Conservation (phyloP, 2,888 invertebrate genomes). For the Rotaria socialis region DNA sequence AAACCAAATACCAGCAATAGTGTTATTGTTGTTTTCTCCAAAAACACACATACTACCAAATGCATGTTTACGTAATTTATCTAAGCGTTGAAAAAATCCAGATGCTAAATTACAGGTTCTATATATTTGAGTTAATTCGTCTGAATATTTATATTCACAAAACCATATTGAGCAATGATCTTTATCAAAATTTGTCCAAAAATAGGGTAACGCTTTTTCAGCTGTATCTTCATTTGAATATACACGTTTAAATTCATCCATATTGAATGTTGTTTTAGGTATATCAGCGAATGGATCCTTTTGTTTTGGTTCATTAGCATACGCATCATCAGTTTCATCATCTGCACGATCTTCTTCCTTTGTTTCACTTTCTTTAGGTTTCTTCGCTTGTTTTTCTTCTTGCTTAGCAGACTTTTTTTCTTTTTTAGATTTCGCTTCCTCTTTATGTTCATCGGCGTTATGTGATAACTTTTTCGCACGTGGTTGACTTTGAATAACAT, state of each 20-base stretch:
- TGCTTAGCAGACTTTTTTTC: not conserved
- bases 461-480: too few relatives aligned
- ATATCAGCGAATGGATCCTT: conserved; percentile 45
- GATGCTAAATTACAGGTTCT: conserved; percentile 97
- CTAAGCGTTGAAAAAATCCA: conserved; percentile 91
- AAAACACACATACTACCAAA: conserved; percentile 90
- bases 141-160: conserved; percentile 89
- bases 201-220: conserved; percentile 84
- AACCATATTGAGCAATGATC: conserved; percentile 94
- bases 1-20: conserved; percentile 93
- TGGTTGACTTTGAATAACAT: not conserved
- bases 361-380: conserved; percentile 50
- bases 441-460: not conserved
- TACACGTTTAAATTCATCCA: conserved; percentile 93
- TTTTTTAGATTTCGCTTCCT: not conserved
- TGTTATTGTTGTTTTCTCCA: conserved; percentile 82
- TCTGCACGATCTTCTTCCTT: conserved; percentile 50
- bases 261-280: conserved; percentile 67
- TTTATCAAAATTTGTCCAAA: conserved; percentile 95
- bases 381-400: conserved; percentile 49
- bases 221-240: conserved; percentile 91
- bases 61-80: conserved; percentile 92
- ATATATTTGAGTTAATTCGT: conserved; percentile 84
- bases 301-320: conserved; percentile 51
- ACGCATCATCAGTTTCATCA: conserved; percentile 41